phyloP scores from a whole-genome alignment of 2,113 vertebrate species.

The Charina bottae region DNA sequence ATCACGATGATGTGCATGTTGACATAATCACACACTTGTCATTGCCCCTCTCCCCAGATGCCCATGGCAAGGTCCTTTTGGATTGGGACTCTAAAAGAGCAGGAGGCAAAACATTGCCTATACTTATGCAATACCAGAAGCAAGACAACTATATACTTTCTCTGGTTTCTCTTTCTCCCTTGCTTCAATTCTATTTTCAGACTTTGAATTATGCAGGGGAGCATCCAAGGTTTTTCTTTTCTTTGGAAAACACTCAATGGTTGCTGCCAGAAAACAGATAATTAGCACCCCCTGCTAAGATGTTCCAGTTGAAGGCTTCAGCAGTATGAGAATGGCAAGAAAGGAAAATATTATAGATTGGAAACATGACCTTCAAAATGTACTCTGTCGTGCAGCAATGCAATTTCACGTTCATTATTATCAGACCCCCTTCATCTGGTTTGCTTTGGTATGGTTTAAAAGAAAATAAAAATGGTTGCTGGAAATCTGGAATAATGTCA shows the following conservation, averaged over 20 bases:
- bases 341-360: neutral
- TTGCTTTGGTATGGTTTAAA: neutral
- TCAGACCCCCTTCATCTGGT: neutral
- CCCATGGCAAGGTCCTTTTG: neutral
- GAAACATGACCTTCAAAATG: conserved; percentile 9
- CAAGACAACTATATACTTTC: neutral
- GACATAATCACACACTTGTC: neutral
- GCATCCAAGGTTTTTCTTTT: neutral
- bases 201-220: neutral
- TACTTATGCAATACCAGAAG: neutral
- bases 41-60: neutral
- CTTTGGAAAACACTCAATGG: neutral
- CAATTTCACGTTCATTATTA: neutral
- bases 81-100: neutral
- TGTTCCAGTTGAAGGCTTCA: conserved; percentile 12
- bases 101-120: neutral
- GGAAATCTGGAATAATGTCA: neutral
- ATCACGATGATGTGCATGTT: neutral
- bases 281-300: conserved; percentile 12
- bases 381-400: neutral
- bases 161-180: neutral
- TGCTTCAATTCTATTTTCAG: neutral
- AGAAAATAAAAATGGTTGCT: neutral
- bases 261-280: neutral
- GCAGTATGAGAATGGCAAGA: neutral